Conservation (phyloP, 2,888 invertebrate genomes). For the Drosophila quasianomalipes region DNA sequence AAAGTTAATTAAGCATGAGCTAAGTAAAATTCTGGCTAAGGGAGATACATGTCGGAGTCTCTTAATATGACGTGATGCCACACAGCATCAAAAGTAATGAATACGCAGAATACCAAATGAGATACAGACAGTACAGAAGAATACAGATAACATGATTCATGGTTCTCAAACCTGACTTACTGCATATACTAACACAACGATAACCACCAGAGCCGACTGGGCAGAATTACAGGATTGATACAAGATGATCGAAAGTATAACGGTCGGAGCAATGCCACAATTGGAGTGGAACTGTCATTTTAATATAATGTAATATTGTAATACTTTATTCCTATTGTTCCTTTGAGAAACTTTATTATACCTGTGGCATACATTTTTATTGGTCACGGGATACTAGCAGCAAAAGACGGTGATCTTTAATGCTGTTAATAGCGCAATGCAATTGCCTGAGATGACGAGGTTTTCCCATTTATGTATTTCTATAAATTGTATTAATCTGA, state of each 20-base stretch:
- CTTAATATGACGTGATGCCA: neutral
- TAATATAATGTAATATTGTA: too few species aligned
- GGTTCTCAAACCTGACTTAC: neutral
- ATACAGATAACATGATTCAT: neutral
- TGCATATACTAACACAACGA: neutral
- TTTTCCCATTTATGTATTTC: neutral
- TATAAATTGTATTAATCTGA: neutral
- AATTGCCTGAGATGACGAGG: neutral
- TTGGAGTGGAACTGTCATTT: neutral
- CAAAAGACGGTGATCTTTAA: neutral
- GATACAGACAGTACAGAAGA: neutral
- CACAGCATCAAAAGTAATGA: neutral
- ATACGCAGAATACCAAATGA: neutral
- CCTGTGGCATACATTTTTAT: neutral
- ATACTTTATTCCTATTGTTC: neutral
- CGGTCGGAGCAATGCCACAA: neutral
- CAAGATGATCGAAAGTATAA: neutral
- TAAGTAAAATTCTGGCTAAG: neutral
- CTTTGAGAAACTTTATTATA: neutral
- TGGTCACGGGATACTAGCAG: neutral
- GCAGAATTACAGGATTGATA: neutral
- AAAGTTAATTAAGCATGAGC: neutral
- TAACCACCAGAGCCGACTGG: neutral
- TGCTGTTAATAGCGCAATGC: neutral
- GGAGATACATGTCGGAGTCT: neutral